These are phyloP conservation scores for Holothuria glaberrima DNA, from an alignment of 35 echinoderm and acorn worm species.

Conservation along the genomic window DNA sequence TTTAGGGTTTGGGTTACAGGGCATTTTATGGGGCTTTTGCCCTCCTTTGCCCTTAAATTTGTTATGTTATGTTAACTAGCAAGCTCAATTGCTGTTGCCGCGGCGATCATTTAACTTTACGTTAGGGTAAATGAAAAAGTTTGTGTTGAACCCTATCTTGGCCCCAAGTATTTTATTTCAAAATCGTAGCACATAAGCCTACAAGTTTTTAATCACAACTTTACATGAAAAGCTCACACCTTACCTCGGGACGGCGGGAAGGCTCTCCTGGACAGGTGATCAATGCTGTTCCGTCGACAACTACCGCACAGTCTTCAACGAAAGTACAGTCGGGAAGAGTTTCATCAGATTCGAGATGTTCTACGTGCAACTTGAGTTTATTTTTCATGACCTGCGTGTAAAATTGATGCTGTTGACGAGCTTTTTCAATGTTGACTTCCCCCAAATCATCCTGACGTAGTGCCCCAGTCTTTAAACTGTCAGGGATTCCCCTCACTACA, in stretches of 20 bases:
- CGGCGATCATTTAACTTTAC: too few species aligned
- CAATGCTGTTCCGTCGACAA: constrained; percentile 75
- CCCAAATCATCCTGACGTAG: constrained; percentile 50
- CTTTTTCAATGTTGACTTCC: constrained; percentile 46
- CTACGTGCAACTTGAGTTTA: constrained; percentile 44
- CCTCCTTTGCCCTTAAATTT: too few species aligned
- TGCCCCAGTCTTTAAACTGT: constrained; percentile 53
- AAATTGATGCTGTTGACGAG: constrained; percentile 30
- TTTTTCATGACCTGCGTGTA: constrained; percentile 25
- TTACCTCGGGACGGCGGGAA: constrained; percentile 75
- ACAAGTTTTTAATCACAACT: too few species aligned
- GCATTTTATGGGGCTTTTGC: too few species aligned
- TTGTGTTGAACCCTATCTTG: too few species aligned
- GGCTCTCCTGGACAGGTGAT: constrained; percentile 61
- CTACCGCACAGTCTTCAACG: constrained; percentile 90
- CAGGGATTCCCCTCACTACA: constrained; percentile 62
- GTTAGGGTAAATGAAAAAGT: too few species aligned
- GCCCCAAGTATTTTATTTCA: too few species aligned
- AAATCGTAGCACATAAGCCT: too few species aligned
- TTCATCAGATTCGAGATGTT: constrained; percentile 76
- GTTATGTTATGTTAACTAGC: too few species aligned
- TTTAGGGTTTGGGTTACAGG: too few species aligned
- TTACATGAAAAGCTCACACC: too few species aligned
- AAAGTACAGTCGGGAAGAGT: constrained; percentile 84
- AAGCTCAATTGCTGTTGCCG: too few species aligned